Percentiles rank a stretch among this genome's conserved stretches.
These are phyloP conservation scores for Melitaea athalia DNA, from an alignment of 2,888 invertebrate species.

Conservation along the genomic window DNA sequence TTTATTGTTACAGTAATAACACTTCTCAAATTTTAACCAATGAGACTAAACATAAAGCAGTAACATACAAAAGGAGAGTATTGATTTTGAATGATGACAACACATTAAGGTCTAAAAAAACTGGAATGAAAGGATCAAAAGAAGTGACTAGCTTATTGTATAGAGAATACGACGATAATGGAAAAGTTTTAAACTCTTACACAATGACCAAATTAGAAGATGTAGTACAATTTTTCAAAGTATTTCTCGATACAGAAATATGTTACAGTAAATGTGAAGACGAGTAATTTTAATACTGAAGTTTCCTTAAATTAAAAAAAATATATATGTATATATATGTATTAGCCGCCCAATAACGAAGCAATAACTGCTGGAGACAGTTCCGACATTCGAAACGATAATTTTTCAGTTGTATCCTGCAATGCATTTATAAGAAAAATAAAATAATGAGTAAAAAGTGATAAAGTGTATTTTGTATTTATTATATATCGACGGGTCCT, in stretches of 20 bases:
- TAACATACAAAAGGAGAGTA: conserved; percentile 39
- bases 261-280: conserved; percentile 48
- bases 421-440: conserved; percentile 37
- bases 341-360: conserved; percentile 57
- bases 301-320: not conserved
- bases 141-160: conserved; percentile 50
- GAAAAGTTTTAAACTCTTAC: conserved; percentile 43
- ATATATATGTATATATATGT: too few species aligned
- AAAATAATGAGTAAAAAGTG: not conserved
- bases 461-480: not conserved
- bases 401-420: conserved; percentile 45
- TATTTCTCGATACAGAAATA: conserved; percentile 51
- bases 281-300: not conserved
- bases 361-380: conserved; percentile 47
- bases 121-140: conserved; percentile 17
- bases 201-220: conserved; percentile 56
- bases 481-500: too few species aligned
- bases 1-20: conserved; percentile 7
- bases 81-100: conserved; percentile 46
- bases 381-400: conserved; percentile 21
- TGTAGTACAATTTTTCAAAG: conserved; percentile 55
- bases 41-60: conserved; percentile 15
- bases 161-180: conserved; percentile 51
- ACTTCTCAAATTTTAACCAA: not conserved
- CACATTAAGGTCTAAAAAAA: conserved; percentile 19